phyloP scores from a whole-genome alignment of 2,888 invertebrate genomes.

The Lochmaea capreae region DNA sequence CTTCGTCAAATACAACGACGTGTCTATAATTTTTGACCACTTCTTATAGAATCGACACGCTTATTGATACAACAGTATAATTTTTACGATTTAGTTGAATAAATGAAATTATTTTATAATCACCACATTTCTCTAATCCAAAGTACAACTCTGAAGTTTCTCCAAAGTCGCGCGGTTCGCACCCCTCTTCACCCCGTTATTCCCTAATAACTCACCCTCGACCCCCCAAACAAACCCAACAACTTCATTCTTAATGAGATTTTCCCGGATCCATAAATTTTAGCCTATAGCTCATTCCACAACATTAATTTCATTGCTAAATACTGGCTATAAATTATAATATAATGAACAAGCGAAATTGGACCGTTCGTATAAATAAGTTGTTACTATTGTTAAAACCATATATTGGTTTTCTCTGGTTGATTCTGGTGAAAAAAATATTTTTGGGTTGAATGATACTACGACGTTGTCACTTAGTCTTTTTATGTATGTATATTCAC shows the following conservation, averaged over 20 bases:
- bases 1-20: too few relatives aligned
- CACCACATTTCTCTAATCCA: neutral
- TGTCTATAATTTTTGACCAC: too few relatives aligned
- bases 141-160: slow-evolving; percentile 6
- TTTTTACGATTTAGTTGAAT: too few relatives aligned
- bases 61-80: neutral
- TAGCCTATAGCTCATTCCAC: slow-evolving; percentile 67
- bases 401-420: too few relatives aligned
- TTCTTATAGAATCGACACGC: too few relatives aligned
- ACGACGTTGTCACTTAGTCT: too few relatives aligned
- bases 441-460: too few relatives aligned
- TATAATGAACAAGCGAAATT: slow-evolving; percentile 66
- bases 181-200: slow-evolving; percentile 36
- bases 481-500: too few relatives aligned
- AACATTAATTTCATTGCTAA: slow-evolving; percentile 68
- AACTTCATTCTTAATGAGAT: slow-evolving; percentile 68
- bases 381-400: neutral
- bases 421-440: too few relatives aligned
- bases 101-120: too few relatives aligned
- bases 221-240: slow-evolving; percentile 63
- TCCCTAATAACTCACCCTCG: slow-evolving; percentile 39
- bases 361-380: slow-evolving; percentile 62
- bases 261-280: slow-evolving; percentile 68
- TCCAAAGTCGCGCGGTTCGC: slow-evolving; percentile 20
- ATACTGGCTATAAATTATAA: slow-evolving; percentile 66